Base-by-base conservation (phyloP, 2,888 invertebrate genomes). In the Epsilonema sp. region DNA sequence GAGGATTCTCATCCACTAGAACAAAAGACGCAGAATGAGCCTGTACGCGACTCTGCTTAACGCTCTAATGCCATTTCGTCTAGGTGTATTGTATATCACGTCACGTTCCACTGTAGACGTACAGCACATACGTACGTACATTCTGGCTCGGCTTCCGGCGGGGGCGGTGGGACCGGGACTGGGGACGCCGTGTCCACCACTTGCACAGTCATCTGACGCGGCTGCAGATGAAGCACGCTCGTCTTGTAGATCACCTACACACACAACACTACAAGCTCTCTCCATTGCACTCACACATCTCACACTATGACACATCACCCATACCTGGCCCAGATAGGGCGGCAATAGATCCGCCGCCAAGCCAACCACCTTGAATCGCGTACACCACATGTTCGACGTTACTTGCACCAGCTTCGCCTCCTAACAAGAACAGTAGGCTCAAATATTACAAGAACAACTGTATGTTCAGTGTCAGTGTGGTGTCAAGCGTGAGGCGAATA, bases 321-420 rank as follows among this genome's bases (percentile, higher is more conserved):
- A 25, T 31, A 67, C 64, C 46, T 86, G 83, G 36, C 90, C 92
- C 57, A 94, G 74, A 69, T 86, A 85, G 38, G 84, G 80, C 16
- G 92, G 90, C 46, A 71, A 56, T 52, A 85, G 80, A 54, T 81
- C 79, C 66, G 79, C 77, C 16, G 82, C 80, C 56, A 87, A 73
- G 26, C 90, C 90, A 64, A 86, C 82, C 65, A 97, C 84, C 74
- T 89, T 87, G 70, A 97, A 97, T 70, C 90, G 89, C 20, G 94
- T 97, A 48, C 94, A 97, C 94, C 94, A 97, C 61, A 97, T 89
- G 67, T 97, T 97, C 25, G 94, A 92, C 42, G 87, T 86, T 3
- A 94, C 70, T 71, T 90, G 86, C 37, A 90, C 87, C 58, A 94
- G 73, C 53, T 82, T 79, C 20, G 81, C 78, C 63, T 83, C 81